Conservation (phyloP, 2,888 invertebrate species). For the Ophonus ardosiacus region DNA sequence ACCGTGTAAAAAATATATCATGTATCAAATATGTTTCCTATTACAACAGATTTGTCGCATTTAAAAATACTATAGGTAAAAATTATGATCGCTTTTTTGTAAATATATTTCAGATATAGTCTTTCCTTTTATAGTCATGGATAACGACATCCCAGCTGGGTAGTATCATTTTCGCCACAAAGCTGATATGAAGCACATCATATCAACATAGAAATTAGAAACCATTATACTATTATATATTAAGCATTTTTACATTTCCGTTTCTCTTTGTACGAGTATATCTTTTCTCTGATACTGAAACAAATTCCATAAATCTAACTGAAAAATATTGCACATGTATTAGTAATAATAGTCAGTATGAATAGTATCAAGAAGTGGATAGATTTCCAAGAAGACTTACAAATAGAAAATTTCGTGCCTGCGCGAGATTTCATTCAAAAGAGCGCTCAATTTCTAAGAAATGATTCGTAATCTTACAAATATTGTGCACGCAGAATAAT, state of each 20-base stretch:
- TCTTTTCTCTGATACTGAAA: no score
- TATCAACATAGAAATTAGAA: not conserved
- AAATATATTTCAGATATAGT: not conserved
- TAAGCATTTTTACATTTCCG: not conserved
- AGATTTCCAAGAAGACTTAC: not conserved
- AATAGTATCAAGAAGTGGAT: not conserved
- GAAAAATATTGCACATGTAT: not conserved
- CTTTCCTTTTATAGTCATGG: not conserved
- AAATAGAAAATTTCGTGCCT: conserved; percentile 28
- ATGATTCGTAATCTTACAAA: conserved; percentile 16
- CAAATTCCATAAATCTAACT: no score
- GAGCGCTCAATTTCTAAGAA: not conserved
- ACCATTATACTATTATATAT: not conserved
- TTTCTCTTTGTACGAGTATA: not conserved
- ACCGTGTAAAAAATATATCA: no score
- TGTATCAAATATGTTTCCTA: no score
- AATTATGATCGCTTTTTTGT: no score
- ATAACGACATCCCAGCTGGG: not conserved
- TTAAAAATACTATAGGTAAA: no score
- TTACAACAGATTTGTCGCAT: no score
- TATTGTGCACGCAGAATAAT: not conserved
- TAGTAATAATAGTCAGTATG: not conserved
- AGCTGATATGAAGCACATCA: not conserved
- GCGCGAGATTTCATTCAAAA: conserved; percentile 14
- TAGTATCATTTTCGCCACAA: not conserved